Conservation (phyloP, 2,797 vertebrate species). For the Oreochromis mossambicus region DNA sequence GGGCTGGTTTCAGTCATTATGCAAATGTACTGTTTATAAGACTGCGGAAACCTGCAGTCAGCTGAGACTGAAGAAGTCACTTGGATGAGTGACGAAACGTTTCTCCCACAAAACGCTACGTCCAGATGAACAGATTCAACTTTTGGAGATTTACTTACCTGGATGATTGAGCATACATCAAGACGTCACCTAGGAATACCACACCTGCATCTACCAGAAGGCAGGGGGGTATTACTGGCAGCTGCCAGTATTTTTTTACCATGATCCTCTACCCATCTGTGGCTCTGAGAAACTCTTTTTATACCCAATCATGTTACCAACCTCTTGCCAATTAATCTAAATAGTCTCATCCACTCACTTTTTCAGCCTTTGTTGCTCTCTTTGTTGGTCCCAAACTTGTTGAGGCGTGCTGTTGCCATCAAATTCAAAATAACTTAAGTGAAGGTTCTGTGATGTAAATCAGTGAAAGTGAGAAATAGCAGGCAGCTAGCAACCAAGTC, state of each 20-base stretch:
- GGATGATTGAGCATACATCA: no score
- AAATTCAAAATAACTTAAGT: neutral
- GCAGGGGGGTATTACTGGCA: neutral
- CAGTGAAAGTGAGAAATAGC: neutral
- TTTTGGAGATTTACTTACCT: no score
- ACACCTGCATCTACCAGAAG: neutral
- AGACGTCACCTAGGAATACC: neutral
- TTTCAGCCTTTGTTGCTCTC: no score
- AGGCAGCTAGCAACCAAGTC: neutral
- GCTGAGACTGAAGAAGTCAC: no score
- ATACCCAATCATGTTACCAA: neutral
- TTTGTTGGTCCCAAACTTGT: no score
- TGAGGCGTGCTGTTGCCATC: no score
- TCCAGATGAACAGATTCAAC: no score
- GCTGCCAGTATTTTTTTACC: neutral
- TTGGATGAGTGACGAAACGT: no score
- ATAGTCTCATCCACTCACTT: neutral
- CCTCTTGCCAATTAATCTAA: neutral
- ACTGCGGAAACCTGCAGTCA: no score
- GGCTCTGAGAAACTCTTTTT: neutral
- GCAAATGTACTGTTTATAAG: no score
- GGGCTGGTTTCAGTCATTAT: no score
- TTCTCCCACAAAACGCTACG: no score
- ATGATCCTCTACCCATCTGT: neutral
- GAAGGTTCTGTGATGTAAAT: neutral